Base-by-base conservation (phyloP, 2,888 invertebrate species). In the Macaria notata region DNA sequence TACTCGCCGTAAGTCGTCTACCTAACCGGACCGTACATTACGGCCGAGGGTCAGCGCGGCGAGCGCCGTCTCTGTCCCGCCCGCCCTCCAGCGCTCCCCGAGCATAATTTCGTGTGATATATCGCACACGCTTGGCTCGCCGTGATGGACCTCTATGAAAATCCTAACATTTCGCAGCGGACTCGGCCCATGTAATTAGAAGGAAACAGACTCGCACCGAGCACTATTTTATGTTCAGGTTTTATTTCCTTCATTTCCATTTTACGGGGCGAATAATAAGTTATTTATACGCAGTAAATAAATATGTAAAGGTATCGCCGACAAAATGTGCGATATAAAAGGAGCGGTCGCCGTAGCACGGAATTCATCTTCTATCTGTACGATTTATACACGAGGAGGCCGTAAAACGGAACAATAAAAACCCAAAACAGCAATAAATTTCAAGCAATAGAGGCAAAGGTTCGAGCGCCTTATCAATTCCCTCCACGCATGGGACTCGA, bases 391-490 rank as follows among this genome's bases (percentile, higher is more conserved):
- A 85, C 86, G 88, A 81, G 81, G 79, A 88, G 87, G 91, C 88
- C 88, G 88, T 92, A 92, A 92, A 92, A 90, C 90, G 88, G 88
- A 92, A 92, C 92, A 92, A 92, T 92, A 92, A 92, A 92, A 92
- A 92, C 91, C 91, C 92, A 92, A 92, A 92, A 92, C 92, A 92
- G 90, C 88, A 87, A 92, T 92, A 92, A 92, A 92, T 92, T 92
- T 89, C 83, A 78, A 85, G 89, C 88, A 90, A 91, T 90, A 90
- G 90, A 88, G 86, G 91, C 90, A 85, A 88, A 91, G 91, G 91
- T 88, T 90, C 84, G 84, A 87, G 83, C 85, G 85, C 86, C 91
- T 92, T 92, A 92, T 92, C 92, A 92, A 91, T 91, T 89, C 85
- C 83, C 83, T 84, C 86, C 84, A 86, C 84, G 88, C 85, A 81